Evolutionary conservation across 1,140 invertebrate genomes (phyloP), one percentile per base, ranked within the genome.

Genomic region (Trissolcus basalis): DNA sequence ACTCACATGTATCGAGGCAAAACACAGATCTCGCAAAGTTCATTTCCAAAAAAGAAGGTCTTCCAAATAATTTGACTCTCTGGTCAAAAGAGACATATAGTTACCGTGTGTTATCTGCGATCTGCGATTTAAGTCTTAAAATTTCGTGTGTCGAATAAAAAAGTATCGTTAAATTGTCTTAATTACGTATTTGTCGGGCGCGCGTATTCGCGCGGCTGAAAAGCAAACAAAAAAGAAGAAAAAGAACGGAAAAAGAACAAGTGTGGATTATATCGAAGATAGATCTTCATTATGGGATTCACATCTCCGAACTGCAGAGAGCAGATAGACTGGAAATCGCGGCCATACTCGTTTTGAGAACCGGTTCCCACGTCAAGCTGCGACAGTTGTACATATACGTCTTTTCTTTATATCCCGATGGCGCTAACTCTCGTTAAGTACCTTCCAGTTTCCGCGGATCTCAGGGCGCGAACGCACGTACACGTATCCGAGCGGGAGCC

Each of bases 361-460:
- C 83, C 84, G 81, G 83, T 85, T 84, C 77, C 72, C 76, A 78
- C 74, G 68, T 74, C 77, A 81, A 78, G 77, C 50, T 78, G 75
- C 79, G 76, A 81, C 59, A 77, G 61, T 81, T 81, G 78, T 80
- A 78, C 72, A 61, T 49, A 75, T 74, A 69, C 70, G 67, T 79
- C 63, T 77, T 77, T 69, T 68, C 69, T 68, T 73, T 70, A 35
- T 39, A 69, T 58, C 59, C 70, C 67, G 73, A 76, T 76, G 79
- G 79, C 63, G 60, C 78, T 77, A 78, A 80, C 67, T 76, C 75
- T 77, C 75, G 75, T 78, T 74, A 78, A 74, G 76, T 74, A 74
- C 71, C 78, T 76, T 80, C 75, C 71, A 80, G 75, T 80, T 80
- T 80, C 71, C 70, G 72, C 71, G 72, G 72, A 78, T 78, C 64